phyloP scores from a whole-genome alignment of 2,797 vertebrate genomes.

The Simalia tracyae region DNA sequence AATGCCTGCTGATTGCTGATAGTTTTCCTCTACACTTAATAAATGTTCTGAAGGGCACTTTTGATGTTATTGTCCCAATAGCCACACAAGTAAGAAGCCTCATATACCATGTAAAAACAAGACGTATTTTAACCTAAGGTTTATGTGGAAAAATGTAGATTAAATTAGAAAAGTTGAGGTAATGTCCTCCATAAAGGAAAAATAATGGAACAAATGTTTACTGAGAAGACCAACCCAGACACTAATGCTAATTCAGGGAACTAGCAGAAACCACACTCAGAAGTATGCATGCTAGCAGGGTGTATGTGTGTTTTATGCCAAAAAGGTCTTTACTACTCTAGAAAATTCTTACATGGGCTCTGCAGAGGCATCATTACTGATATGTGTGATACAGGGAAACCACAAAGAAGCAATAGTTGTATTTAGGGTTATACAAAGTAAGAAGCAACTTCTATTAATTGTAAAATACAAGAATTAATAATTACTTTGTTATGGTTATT shows the following conservation, averaged over 20 bases:
- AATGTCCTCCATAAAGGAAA: background rate
- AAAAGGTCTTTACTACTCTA: background rate
- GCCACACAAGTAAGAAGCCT: background rate
- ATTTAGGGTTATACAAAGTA: background rate
- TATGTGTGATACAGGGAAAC: background rate
- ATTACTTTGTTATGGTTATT: too few relatives aligned
- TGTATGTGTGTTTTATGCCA: background rate
- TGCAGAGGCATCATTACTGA: background rate
- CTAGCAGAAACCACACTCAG: background rate
- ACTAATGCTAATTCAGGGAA: background rate
- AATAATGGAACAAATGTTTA: background rate
- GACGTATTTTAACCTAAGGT: background rate
- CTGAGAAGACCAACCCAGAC: background rate
- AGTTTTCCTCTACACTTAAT: background rate
- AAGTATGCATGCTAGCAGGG: background rate
- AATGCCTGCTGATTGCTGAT: background rate
- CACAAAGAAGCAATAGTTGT: background rate
- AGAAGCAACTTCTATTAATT: too few relatives aligned
- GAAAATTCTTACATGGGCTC: background rate
- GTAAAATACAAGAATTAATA: too few relatives aligned
- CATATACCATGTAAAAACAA: background rate
- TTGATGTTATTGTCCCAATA: background rate
- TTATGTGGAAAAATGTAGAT: background rate
- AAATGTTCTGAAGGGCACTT: background rate
- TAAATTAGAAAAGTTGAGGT: background rate